phyloP scores from a whole-genome alignment of 2,888 invertebrate genomes.

The Ectemnius cavifrons region DNA sequence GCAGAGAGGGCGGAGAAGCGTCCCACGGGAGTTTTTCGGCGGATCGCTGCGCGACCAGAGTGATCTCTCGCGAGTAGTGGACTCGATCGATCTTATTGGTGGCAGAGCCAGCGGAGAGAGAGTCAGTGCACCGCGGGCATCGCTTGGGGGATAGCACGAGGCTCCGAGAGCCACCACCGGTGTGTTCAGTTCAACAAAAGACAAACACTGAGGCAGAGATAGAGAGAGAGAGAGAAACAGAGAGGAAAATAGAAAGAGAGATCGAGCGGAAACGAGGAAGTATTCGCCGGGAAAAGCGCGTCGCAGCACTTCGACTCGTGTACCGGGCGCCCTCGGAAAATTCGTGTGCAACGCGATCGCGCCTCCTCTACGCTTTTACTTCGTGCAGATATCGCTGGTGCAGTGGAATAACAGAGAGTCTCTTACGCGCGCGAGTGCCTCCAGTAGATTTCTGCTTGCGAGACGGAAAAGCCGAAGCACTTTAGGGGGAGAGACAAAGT shows the following conservation, averaged over 20 bases:
- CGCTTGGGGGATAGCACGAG: slow-evolving; percentile 39
- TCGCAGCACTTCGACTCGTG: slow-evolving; percentile 12
- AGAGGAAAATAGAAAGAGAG: too few species aligned
- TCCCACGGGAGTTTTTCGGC: slow-evolving; percentile 63
- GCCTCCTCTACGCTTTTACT: slow-evolving; percentile 10
- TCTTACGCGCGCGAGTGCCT: not conserved
- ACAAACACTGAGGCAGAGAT: too few species aligned
- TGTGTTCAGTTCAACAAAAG: slow-evolving; percentile 13
- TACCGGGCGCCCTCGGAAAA: slow-evolving; percentile 6
- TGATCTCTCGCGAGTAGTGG: slow-evolving; percentile 60
- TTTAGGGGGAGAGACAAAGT: not conserved
- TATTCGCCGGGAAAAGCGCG: slow-evolving; percentile 25
- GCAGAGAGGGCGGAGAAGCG: slow-evolving; percentile 54
- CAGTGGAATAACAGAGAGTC: not conserved
- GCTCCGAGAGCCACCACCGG: slow-evolving; percentile 7
- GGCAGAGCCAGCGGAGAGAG: slow-evolving; percentile 30
- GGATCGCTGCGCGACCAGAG: slow-evolving; percentile 62
- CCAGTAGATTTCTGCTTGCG: not conserved
- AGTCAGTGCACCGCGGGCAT: slow-evolving; percentile 47
- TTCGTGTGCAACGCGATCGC: not conserved
- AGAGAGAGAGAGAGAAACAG: too few species aligned
- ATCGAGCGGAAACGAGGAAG: slow-evolving; percentile 9
- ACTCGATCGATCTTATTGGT: slow-evolving; percentile 61
- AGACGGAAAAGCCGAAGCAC: slow-evolving; percentile 11
- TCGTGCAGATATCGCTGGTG: too few species aligned